phyloP scores from a whole-genome alignment of 2,888 invertebrate species.

The Antitype chi region DNA sequence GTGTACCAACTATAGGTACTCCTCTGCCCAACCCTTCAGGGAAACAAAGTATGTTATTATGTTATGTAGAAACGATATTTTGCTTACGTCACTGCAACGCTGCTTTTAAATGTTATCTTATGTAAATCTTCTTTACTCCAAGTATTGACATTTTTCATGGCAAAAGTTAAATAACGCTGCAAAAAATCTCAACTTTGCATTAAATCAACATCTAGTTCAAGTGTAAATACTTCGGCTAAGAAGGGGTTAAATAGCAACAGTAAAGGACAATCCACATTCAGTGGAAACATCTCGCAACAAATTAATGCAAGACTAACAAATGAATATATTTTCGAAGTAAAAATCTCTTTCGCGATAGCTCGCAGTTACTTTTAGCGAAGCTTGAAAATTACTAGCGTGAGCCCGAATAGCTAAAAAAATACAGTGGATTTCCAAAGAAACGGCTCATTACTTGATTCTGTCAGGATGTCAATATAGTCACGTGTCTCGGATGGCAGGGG shows the following conservation, averaged over 20 bases:
- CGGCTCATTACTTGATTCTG: constrained; percentile 37
- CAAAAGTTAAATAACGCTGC: background rate
- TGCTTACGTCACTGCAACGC: background rate
- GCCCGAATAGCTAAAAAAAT: background rate
- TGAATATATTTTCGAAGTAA: background rate
- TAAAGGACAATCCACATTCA: background rate
- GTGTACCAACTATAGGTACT: background rate
- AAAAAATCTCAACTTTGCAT: background rate
- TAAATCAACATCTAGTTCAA: background rate
- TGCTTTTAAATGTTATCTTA: background rate
- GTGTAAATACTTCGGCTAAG: too few species aligned
- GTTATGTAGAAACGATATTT: background rate
- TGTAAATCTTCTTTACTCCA: background rate
- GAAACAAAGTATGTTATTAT: background rate
- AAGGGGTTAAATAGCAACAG: too few species aligned
- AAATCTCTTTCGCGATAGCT: background rate
- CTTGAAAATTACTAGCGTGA: too few species aligned
- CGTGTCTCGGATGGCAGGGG: constrained; percentile 31
- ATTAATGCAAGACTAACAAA: background rate
- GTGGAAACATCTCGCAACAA: background rate
- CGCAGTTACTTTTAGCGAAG: too few species aligned
- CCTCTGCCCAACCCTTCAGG: background rate
- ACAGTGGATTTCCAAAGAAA: constrained; percentile 15
- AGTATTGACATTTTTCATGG: background rate
- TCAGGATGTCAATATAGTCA: constrained; percentile 41